Conservation (phyloP, 2,797 vertebrate genomes). For the Oophaga sylvatica region DNA sequence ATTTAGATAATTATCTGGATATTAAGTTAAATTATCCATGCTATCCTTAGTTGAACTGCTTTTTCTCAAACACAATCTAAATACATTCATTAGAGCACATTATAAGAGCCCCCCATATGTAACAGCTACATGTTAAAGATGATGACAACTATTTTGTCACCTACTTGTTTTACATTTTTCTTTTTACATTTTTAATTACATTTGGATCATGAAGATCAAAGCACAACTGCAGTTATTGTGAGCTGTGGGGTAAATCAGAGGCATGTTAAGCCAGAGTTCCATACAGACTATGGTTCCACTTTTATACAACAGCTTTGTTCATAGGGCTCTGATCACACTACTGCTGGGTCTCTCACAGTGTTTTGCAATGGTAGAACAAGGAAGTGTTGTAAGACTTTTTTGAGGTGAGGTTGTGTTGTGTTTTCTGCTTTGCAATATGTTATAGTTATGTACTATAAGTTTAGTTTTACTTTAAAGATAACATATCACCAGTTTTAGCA, state of each 20-base stretch:
- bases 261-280: not conserved
- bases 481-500: too few species aligned
- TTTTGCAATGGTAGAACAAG: not conserved
- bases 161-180: not conserved
- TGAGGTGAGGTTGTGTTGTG: too few species aligned
- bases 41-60: slow-evolving; percentile 30
- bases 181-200: not conserved
- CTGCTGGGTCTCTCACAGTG: not conserved
- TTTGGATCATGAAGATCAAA: not conserved
- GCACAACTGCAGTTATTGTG: not conserved
- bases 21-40: slow-evolving; percentile 35
- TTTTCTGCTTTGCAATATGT: too few species aligned
- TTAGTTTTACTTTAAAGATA: too few species aligned
- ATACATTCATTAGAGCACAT: slow-evolving; percentile 1
- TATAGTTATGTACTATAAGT: too few species aligned
- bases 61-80: not conserved
- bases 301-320: not conserved
- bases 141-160: not conserved
- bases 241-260: not conserved
- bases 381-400: not conserved
- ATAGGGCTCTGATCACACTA: not conserved
- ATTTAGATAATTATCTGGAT: slow-evolving; percentile 32
- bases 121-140: not conserved
- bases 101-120: not conserved
- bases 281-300: not conserved